Evolutionary conservation across 35 echinoderm and acorn worm genomes (phyloP).

Genomic region (Stichopus chloronotus): DNA sequence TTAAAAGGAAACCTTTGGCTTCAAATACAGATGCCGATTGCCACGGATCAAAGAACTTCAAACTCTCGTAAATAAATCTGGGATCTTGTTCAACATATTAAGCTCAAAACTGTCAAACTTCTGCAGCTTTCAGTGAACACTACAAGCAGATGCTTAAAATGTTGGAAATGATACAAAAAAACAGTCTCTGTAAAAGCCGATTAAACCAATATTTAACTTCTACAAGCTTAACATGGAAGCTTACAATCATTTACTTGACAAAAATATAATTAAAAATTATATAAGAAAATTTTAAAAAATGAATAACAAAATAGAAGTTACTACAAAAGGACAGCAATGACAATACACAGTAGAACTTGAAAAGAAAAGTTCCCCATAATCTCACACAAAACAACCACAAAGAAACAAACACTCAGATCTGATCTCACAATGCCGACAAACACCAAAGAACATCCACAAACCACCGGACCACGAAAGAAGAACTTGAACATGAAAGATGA

Average conservation of each 20-base stretch:
- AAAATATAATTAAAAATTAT: neutral
- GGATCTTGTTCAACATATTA: neutral
- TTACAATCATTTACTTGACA: neutral
- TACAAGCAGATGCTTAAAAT: neutral
- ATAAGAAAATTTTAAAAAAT: neutral
- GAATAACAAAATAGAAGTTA: too few species aligned
- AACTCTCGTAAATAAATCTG: neutral
- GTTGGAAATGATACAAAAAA: neutral
- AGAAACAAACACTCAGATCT: too few species aligned
- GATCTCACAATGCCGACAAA: too few species aligned
- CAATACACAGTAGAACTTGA: too few species aligned
- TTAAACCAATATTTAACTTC: neutral
- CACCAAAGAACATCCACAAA: too few species aligned
- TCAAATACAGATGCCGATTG: neutral
- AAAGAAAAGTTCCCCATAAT: too few species aligned
- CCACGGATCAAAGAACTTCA: slow-evolving; percentile 6
- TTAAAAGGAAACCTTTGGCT: slow-evolving; percentile 1
- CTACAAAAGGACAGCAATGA: too few species aligned
- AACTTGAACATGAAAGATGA: too few species aligned
- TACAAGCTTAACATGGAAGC: neutral
- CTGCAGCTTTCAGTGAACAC: neutral
- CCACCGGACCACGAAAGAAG: too few species aligned
- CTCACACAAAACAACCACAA: too few species aligned
- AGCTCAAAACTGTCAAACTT: neutral
- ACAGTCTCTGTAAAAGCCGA: neutral